Base-by-base conservation (phyloP, 1,140 invertebrate genomes). In the Thalassaphorura encarpata region DNA sequence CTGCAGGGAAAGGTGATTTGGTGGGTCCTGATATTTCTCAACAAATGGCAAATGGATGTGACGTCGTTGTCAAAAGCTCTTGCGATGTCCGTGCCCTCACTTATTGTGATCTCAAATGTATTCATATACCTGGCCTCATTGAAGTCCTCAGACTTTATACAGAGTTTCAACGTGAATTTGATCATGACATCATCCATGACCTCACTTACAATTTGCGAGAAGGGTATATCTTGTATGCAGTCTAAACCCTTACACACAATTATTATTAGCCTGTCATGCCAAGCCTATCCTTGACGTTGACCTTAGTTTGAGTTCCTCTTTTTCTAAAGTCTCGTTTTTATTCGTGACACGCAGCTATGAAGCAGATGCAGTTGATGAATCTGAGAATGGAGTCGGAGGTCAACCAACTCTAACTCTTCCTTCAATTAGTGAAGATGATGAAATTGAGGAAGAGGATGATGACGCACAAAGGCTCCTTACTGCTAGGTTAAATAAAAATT, bases 71-170 rank as follows among this genome's bases (percentile, higher is more conserved):
- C 8, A 93, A 92, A 70, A 94, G 89, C 5, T 90, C 86, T 68
- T 91, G 89, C 72, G 91, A 96, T 69, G 91, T 97, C 16, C 87
- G 89, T 72, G 90, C 91, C 21, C 76, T 95, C 24, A 95, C 91
- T 23, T 95, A 95, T 71, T 52, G 51, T 41, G 92, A 96, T 75
- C 76, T 97, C 26, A 95, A 96, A 71, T 93, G 89, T 71, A 87
- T 97, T 58, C 82, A 91, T 71, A 87, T 94, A 75, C 80, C 81
- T 42, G 91, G 90, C 1, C 75, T 96, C 8, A 80, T 90, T n/a
- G 89, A 94, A 59, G 89, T 92, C 0, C 74, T 97, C 2, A 76
- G 86, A 6, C 72, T 95, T 0, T 97, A 97, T 71, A 90, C 91
- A 0, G 91, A 96, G 70, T 95, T 93, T 71, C 88, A 92, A 62